A percentile compares a stretch with the other conserved stretches of the same genome.
Evolutionary conservation across 1,140 invertebrate species (phyloP).

Genomic region (Caerostris extrusa): DNA sequence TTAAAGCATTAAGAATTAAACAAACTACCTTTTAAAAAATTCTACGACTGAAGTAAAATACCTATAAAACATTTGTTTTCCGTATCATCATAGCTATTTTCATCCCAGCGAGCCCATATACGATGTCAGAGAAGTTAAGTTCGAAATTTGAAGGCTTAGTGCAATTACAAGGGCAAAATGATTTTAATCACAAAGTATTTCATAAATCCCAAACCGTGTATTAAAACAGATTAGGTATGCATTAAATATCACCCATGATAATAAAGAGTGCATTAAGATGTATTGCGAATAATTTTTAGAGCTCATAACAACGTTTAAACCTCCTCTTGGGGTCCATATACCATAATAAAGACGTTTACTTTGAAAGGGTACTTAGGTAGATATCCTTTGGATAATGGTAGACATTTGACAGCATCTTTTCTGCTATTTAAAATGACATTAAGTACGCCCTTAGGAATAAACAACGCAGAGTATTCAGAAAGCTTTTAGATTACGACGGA

Average conservation of each 20-base stretch:
- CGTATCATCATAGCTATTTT: background rate
- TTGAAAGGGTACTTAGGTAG: background rate
- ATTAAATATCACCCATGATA: background rate
- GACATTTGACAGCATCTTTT: background rate
- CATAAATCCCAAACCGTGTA: conserved; percentile 5
- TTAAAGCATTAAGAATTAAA: too few relatives aligned
- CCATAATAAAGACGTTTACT: background rate
- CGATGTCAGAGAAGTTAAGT: background rate
- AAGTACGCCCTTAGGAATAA: background rate
- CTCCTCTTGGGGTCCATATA: background rate
- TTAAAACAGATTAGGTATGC: background rate
- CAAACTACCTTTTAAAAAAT: too few relatives aligned
- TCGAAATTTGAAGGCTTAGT: background rate
- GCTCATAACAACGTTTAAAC: background rate
- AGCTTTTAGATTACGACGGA: background rate
- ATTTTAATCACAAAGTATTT: background rate
- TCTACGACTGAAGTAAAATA: too few relatives aligned
- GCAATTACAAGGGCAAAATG: background rate
- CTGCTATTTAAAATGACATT: conserved; percentile 9
- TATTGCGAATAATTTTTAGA: background rate
- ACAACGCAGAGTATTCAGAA: background rate
- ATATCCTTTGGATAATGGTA: background rate
- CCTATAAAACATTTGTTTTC: too few relatives aligned
- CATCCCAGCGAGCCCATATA: background rate
- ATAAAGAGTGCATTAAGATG: background rate